These are phyloP conservation scores for Columba janthina DNA, from an alignment of 2,113 vertebrate genomes.

Conservation along the genomic window DNA sequence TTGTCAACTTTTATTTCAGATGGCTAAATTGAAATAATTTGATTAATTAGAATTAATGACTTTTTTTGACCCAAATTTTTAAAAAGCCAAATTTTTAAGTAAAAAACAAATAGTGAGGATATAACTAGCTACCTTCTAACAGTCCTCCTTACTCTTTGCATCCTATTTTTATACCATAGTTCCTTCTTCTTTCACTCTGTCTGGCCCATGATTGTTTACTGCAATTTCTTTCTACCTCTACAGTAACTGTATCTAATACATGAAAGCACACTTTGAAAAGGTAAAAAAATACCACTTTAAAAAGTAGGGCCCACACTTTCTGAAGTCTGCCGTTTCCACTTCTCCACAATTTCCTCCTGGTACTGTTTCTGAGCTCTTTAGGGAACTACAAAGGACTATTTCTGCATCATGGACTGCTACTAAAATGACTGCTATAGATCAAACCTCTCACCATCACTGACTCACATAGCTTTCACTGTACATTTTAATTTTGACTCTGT, in stretches of 20 bases:
- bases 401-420: background rate
- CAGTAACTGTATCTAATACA: background rate
- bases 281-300: background rate
- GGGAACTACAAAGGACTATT: conserved; percentile 18
- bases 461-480: background rate
- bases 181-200: background rate
- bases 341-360: conserved; percentile 28
- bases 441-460: background rate
- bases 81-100: background rate
- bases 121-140: background rate
- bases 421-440: background rate
- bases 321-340: background rate
- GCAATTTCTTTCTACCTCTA: background rate
- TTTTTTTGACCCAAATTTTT: background rate
- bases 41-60: background rate
- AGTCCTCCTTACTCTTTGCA: background rate
- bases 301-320: background rate
- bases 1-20: background rate
- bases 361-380: background rate
- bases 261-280: background rate
- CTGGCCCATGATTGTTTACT: background rate
- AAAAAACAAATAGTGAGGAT: background rate
- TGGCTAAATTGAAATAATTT: background rate
- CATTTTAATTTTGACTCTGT: background rate
- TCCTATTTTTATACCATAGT: background rate